A percentile compares a stretch with the other conserved stretches of the same genome.
These are phyloP conservation scores for Kobus ellipsiprymnus DNA, from an alignment of 2,113 vertebrate species.

Conservation along the genomic window DNA sequence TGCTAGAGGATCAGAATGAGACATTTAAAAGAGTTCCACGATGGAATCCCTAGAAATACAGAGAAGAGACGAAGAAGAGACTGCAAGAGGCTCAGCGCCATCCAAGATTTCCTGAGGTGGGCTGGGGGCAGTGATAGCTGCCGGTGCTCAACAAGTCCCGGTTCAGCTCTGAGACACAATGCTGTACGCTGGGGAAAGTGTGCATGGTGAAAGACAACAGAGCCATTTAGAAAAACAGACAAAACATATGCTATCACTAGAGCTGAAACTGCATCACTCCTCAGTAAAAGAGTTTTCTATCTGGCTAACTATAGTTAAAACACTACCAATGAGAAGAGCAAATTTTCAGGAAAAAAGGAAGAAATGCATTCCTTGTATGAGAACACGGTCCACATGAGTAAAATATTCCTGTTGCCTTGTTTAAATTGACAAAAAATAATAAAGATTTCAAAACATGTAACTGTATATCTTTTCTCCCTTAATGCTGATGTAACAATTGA, in stretches of 20 bases:
- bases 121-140: background rate
- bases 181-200: background rate
- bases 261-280: background rate
- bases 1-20: background rate
- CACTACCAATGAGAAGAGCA: background rate
- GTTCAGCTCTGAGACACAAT: background rate
- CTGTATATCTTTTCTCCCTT: background rate
- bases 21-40: background rate
- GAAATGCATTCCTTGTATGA: background rate
- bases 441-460: background rate
- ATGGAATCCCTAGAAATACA: background rate
- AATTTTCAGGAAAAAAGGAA: background rate
- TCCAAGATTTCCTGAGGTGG: accelerated
- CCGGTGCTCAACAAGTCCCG: background rate
- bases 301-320: background rate
- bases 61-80: background rate
- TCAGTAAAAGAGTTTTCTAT: background rate
- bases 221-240: background rate
- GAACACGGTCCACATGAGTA: background rate
- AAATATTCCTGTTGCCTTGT: background rate
- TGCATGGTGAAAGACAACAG: background rate
- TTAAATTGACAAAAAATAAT: background rate
- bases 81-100: background rate
- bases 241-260: background rate
- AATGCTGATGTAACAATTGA: background rate